phyloP scores from a whole-genome alignment of 2,113 vertebrate genomes.

The Sphyrna mokarran region DNA sequence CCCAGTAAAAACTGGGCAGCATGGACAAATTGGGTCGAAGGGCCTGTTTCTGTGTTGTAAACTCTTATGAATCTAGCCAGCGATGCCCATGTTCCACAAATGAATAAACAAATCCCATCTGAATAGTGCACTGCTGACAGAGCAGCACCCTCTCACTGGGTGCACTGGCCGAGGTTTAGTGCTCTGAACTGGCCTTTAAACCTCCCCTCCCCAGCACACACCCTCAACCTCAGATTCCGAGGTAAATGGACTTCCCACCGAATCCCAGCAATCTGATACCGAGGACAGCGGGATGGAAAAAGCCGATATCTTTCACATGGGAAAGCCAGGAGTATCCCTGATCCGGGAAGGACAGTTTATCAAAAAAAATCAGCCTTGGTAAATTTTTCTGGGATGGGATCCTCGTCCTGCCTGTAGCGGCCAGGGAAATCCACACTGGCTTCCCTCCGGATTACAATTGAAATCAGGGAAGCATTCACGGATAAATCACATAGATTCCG shows the following conservation, averaged over 20 bases:
- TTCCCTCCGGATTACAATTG: too few species aligned
- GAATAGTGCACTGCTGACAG: background rate
- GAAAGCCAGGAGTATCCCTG: background rate
- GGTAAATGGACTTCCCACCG: background rate
- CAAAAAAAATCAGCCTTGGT: background rate
- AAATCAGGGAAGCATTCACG: background rate
- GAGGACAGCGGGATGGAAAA: background rate
- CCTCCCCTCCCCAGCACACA: background rate
- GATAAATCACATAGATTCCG: background rate
- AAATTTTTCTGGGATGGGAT: background rate
- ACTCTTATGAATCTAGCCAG: too few species aligned
- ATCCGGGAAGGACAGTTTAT: background rate
- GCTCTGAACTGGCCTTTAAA: background rate
- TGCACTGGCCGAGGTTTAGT: background rate
- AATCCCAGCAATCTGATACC: background rate
- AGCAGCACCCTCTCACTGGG: background rate
- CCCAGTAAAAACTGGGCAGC: too few species aligned
- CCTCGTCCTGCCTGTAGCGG: too few species aligned
- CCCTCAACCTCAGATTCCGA: background rate
- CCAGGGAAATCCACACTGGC: too few species aligned
- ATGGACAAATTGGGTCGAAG: too few species aligned
- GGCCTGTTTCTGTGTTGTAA: too few species aligned
- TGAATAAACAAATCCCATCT: background rate
- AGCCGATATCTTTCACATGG: too few species aligned
- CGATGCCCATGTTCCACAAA: too few species aligned